Evolutionary conservation across 2,113 vertebrate genomes (phyloP).

Genomic region (Polypterus senegalus): DNA sequence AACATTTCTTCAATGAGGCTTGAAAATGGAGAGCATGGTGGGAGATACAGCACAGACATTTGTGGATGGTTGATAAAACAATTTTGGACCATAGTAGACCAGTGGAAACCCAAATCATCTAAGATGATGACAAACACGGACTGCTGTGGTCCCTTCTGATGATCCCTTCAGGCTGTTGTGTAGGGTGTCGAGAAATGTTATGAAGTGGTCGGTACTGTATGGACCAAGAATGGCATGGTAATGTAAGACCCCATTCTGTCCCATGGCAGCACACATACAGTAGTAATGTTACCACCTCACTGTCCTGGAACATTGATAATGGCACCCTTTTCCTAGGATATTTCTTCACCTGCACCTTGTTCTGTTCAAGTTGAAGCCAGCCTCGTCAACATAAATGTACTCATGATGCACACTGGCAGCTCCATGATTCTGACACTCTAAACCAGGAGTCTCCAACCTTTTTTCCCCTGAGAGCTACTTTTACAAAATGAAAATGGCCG

Average conservation of each 20-base stretch:
- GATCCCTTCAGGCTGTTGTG: background rate
- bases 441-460: no score
- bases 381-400: conserved; percentile 5
- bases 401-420: conserved; percentile 4
- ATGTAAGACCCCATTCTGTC: background rate
- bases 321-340: conserved; percentile 7
- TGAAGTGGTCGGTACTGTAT: conserved; percentile 6
- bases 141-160: conserved; percentile 3
- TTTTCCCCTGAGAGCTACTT: no score
- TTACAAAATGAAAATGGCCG: no score
- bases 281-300: conserved; percentile 2
- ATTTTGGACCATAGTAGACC: conserved; percentile 1
- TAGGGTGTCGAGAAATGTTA: conserved; percentile 1
- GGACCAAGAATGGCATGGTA: background rate
- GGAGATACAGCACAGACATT: background rate
- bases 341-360: conserved; percentile 8
- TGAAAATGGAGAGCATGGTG: conserved; percentile 5
- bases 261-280: background rate
- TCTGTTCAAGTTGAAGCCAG: conserved; percentile 7
- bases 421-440: conserved; percentile 2
- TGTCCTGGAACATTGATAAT: conserved; percentile 3
- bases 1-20: background rate
- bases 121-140: conserved; percentile 3
- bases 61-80: conserved; percentile 6
- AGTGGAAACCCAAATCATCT: conserved; percentile 7